Conservation (phyloP, 2,797 vertebrate genomes). For the Tokudaia muenninki region DNA sequence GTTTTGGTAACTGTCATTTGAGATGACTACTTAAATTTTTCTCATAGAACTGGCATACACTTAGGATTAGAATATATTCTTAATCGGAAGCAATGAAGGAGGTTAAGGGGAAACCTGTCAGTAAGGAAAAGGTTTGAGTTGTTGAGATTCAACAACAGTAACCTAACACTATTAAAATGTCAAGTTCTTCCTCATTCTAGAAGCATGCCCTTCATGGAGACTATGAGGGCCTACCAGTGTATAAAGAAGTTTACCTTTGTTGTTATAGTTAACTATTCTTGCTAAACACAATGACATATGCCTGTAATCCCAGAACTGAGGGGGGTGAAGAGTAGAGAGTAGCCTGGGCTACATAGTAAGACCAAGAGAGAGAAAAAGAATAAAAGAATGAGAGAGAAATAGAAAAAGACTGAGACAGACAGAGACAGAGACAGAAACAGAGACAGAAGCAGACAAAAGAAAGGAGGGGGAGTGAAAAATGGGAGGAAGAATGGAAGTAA, state of each 20-base stretch:
- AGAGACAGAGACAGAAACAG: background rate
- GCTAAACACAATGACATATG: background rate
- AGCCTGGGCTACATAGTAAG: background rate
- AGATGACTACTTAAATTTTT: constrained; percentile 50
- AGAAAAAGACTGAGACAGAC: background rate
- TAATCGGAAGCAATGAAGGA: constrained; percentile 16
- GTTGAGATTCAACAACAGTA: background rate
- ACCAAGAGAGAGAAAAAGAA: background rate
- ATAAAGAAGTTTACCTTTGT: background rate
- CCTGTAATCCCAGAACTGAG: background rate
- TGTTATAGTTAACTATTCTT: background rate
- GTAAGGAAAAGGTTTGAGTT: constrained; percentile 18
- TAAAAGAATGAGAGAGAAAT: background rate
- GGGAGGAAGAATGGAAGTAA: background rate
- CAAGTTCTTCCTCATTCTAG: background rate
- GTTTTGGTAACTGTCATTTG: constrained; percentile 3
- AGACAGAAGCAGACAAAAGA: background rate
- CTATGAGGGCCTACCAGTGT: background rate
- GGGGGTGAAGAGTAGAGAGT: background rate
- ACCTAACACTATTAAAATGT: background rate
- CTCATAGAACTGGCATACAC: background rate
- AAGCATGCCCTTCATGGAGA: background rate
- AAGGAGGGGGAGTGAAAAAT: background rate
- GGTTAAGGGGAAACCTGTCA: background rate
- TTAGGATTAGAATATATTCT: constrained; percentile 21